A percentile compares a stretch with the other conserved stretches of the same genome.
Evolutionary conservation across 2,888 invertebrate species (phyloP).

Genomic region (Agrochola circellaris): DNA sequence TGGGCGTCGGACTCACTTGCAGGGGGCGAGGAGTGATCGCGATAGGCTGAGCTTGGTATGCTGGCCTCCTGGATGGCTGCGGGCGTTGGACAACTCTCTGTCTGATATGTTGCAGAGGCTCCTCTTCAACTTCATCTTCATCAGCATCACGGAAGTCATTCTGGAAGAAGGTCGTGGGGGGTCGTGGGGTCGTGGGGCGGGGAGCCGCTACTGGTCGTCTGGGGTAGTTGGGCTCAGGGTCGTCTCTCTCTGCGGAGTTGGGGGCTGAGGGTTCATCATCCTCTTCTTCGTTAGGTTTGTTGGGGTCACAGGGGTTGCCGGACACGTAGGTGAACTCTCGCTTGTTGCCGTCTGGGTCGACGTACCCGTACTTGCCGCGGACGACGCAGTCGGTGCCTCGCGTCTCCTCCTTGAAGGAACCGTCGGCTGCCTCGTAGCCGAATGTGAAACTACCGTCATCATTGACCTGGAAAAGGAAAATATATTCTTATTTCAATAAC

Average conservation of each 20-base stretch:
- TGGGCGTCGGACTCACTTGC: conserved; percentile 83
- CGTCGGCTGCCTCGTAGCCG: conserved; percentile 96
- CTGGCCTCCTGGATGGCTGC: conserved; percentile 81
- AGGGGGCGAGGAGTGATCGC: conserved; percentile 92
- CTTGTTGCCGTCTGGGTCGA: conserved; percentile 96
- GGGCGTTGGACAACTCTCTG: conserved; percentile 88
- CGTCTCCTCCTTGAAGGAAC: conserved; percentile 96
- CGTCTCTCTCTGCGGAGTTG: conserved; percentile 91
- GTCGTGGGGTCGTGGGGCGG: conserved; percentile 87
- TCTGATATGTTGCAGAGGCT: conserved; percentile 86
- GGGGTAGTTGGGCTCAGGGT: conserved; percentile 92
- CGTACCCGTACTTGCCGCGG: conserved; percentile 96
- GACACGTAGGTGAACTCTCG: conserved; percentile 96
- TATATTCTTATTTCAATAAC: not conserved
- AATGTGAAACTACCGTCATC: conserved; percentile 96
- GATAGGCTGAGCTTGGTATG: conserved; percentile 88
- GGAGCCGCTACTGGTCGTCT: conserved; percentile 79
- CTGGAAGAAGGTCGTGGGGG: conserved; percentile 93
- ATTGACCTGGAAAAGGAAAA: conserved; percentile 90
- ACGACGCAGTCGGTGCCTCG: conserved; percentile 96
- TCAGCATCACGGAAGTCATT: conserved; percentile 93
- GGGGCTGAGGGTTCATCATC: conserved; percentile 89
- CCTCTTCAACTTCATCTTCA: conserved; percentile 91
- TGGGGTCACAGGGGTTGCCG: conserved; percentile 96
- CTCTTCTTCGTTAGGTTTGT: conserved; percentile 93